phyloP scores from a whole-genome alignment of 2,797 vertebrate genomes.

The Acropternis orthonyx region DNA sequence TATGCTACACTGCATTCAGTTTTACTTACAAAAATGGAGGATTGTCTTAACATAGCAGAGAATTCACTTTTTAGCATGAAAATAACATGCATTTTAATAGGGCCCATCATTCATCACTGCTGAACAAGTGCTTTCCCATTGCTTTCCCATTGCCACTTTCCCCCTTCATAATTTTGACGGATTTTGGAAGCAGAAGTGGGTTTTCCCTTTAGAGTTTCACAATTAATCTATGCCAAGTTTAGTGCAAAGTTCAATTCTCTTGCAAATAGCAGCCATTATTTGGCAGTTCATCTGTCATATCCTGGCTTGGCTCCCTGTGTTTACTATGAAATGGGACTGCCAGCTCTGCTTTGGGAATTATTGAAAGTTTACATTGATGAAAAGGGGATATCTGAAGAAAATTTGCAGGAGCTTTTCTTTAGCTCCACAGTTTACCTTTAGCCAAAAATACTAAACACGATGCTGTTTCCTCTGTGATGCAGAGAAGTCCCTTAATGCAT shows the following conservation, averaged over 20 bases:
- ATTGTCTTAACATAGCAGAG: not conserved
- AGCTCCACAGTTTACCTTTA: not conserved
- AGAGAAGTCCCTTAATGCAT: not conserved
- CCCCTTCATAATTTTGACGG: constrained; percentile 31
- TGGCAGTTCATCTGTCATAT: constrained; percentile 60
- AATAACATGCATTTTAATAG: not conserved
- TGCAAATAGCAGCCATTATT: constrained; percentile 63
- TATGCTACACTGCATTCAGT: not conserved
- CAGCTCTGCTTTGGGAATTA: constrained; percentile 25
- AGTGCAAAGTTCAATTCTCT: constrained; percentile 67
- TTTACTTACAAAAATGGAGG: not conserved
- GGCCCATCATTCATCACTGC: not conserved
- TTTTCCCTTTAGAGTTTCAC: constrained; percentile 51
- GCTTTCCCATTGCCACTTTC: not conserved
- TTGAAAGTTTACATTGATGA: constrained; percentile 32
- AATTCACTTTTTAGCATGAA: not conserved
- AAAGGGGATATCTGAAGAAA: not conserved
- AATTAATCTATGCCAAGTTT: constrained; percentile 53
- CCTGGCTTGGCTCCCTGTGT: constrained; percentile 56
- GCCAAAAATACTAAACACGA: not conserved
- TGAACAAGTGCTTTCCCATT: not conserved
- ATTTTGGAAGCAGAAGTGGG: constrained; percentile 39
- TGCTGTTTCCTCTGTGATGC: not conserved
- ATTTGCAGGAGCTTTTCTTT: not conserved
- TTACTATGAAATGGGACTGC: constrained; percentile 51